These are phyloP conservation scores for Aldabrachelys gigantea DNA, from an alignment of 2,113 vertebrate species.

Conservation along the genomic window DNA sequence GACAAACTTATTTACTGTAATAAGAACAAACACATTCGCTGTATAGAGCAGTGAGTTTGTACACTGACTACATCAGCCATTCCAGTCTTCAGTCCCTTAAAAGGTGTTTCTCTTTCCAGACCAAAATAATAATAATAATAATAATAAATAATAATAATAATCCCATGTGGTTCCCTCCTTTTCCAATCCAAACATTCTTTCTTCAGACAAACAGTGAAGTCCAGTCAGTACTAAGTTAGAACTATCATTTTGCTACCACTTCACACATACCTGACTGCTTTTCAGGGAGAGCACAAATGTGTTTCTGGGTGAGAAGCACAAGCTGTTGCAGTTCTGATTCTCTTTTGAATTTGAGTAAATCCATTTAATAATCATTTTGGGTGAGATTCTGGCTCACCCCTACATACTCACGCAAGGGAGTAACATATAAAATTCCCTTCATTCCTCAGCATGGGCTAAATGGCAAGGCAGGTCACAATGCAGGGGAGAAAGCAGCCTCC, in stretches of 20 bases:
- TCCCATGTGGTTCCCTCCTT: not conserved
- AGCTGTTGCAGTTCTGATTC: not conserved
- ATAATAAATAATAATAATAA: too few relatives aligned
- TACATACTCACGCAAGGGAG: not conserved
- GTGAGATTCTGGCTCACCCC: not conserved
- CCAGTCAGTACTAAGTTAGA: conserved; percentile 27
- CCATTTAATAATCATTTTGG: not conserved
- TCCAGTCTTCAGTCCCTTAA: not conserved
- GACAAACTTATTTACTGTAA: conserved; percentile 38
- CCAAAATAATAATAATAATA: not conserved
- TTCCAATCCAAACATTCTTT: not conserved
- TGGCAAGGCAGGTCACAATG: not conserved
- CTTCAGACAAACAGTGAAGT: not conserved
- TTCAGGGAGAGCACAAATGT: not conserved
- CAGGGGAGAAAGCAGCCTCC: not conserved
- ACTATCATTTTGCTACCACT: not conserved
- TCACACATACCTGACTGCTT: not conserved
- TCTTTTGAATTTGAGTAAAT: not conserved
- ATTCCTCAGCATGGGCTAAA: not conserved
- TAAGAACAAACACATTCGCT: conserved; percentile 32
- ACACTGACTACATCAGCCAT: not conserved
- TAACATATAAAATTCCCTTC: not conserved
- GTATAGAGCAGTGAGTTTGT: conserved; percentile 7
- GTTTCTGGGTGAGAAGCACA: not conserved
- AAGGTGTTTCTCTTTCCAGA: conserved; percentile 7